Conservation (phyloP, 2,113 vertebrate species). For the Corythoichthys haematopterus region DNA sequence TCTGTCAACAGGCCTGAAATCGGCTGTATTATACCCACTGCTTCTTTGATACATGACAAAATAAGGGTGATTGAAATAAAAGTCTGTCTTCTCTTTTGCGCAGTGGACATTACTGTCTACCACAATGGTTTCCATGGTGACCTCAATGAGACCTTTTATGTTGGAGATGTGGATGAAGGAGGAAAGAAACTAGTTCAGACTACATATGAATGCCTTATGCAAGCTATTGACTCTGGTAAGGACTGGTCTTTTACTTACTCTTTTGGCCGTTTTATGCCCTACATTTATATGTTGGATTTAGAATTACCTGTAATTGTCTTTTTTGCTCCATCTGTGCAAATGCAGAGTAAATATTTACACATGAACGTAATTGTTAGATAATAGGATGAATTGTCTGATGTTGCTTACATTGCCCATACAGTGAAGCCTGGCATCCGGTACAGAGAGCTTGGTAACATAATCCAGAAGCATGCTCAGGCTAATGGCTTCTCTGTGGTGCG, state of each 20-base stretch:
- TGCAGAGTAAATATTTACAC: neutral
- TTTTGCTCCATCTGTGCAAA: no score
- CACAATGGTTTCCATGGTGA: constrained; percentile 96
- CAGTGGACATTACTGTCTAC: constrained; percentile 98
- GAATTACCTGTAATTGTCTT: neutral
- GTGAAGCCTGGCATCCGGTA: constrained; percentile 96
- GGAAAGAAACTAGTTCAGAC: constrained; percentile 89
- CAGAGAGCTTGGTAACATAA: constrained; percentile 94
- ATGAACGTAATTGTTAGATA: neutral
- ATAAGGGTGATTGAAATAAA: neutral
- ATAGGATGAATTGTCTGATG: neutral
- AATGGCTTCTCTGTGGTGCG: constrained; percentile 95
- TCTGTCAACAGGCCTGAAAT: constrained; percentile 4
- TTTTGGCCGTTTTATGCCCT: neutral
- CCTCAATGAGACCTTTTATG: constrained; percentile 94
- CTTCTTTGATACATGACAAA: constrained; percentile 2
- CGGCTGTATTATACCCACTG: neutral
- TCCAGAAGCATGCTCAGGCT: constrained; percentile 97
- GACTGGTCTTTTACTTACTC: neutral
- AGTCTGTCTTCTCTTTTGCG: neutral
- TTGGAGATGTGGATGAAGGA: constrained; percentile 91
- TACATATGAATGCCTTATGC: constrained; percentile 97
- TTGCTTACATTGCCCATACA: constrained; percentile 47
- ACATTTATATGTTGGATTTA: neutral
- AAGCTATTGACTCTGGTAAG: constrained; percentile 92